A percentile compares a stretch with the other conserved stretches of the same genome.
These are phyloP conservation scores for Aphelenchoides avenae DNA, from an alignment of 1,140 invertebrate species.

Conservation along the genomic window DNA sequence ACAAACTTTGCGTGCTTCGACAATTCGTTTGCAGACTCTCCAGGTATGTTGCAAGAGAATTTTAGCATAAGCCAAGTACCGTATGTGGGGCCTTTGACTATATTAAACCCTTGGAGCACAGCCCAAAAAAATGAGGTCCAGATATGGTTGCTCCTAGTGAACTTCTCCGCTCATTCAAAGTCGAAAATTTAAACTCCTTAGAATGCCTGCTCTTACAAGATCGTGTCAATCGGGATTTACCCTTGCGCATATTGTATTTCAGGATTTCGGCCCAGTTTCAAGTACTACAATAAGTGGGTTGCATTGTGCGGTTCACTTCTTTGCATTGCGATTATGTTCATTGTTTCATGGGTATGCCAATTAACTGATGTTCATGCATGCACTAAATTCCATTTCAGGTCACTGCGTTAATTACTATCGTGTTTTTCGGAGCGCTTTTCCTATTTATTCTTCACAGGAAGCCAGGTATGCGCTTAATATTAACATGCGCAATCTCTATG, in stretches of 20 bases:
- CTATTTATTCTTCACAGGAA: slow-evolving; percentile 82
- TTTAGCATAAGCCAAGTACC: background rate
- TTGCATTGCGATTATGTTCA: slow-evolving; percentile 88
- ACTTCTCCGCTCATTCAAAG: background rate
- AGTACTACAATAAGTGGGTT: slow-evolving; percentile 91
- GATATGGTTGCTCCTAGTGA: slow-evolving; percentile 3
- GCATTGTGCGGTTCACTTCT: slow-evolving; percentile 80
- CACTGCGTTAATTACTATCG: slow-evolving; percentile 81
- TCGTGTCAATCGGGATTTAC: too few species aligned
- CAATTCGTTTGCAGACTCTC: slow-evolving; percentile 73
- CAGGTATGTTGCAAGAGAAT: slow-evolving; percentile 61
- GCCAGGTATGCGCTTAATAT: slow-evolving; percentile 68
- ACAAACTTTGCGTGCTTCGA: slow-evolving; percentile 94
- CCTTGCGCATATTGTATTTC: slow-evolving; percentile 30
- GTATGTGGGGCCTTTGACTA: too few species aligned
- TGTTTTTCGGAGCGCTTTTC: slow-evolving; percentile 79
- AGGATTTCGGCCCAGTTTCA: slow-evolving; percentile 65
- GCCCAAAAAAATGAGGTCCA: too few species aligned
- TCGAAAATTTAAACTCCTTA: background rate
- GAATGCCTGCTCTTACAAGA: too few species aligned
- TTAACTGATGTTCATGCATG: too few species aligned
- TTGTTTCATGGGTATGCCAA: slow-evolving; percentile 91
- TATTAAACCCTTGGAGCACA: too few species aligned
- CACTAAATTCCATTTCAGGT: too few species aligned
- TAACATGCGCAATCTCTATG: slow-evolving; percentile 21